Percentiles rank a stretch among this genome's conserved stretches.
These are phyloP conservation scores for Drosophila hawaiiensis DNA, from an alignment of 2,888 invertebrate genomes.

Conservation along the genomic window DNA sequence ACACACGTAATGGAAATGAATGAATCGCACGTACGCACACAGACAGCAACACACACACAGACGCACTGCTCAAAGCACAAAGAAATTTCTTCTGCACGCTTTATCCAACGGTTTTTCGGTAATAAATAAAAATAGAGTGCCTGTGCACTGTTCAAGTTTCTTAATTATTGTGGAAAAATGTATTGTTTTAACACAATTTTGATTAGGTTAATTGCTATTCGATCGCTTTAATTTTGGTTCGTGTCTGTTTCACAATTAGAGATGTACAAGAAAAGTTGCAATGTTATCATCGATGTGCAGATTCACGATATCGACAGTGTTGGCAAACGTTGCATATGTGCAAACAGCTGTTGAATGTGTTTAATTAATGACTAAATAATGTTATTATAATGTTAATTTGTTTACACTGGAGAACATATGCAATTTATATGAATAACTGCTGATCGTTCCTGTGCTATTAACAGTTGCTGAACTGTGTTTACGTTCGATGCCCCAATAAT, in stretches of 20 bases:
- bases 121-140: constrained; percentile 26
- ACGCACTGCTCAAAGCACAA: constrained; percentile 34
- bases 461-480: background rate
- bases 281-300: constrained; percentile 25
- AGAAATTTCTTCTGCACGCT: constrained; percentile 45
- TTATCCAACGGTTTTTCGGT: constrained; percentile 13
- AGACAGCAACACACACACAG: constrained; percentile 38
- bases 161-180: constrained; percentile 31
- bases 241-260: constrained; percentile 40
- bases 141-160: constrained; percentile 9
- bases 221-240: constrained; percentile 51
- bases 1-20: constrained; percentile 75
- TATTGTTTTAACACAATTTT: constrained; percentile 31
- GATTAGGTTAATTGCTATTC: constrained; percentile 45
- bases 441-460: background rate
- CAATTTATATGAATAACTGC: background rate
- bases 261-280: constrained; percentile 37
- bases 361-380: constrained; percentile 2
- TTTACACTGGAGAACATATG: background rate
- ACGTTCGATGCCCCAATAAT: background rate
- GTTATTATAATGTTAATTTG: background rate
- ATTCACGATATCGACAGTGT: constrained; percentile 21
- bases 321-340: constrained; percentile 1
- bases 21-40: constrained; percentile 70
- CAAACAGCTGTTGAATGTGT: constrained; percentile 46